A percentile compares a stretch with the other conserved stretches of the same genome.
These are phyloP conservation scores for Puntigrus tetrazona DNA, from an alignment of 2,113 vertebrate genomes.

Conservation along the genomic window DNA sequence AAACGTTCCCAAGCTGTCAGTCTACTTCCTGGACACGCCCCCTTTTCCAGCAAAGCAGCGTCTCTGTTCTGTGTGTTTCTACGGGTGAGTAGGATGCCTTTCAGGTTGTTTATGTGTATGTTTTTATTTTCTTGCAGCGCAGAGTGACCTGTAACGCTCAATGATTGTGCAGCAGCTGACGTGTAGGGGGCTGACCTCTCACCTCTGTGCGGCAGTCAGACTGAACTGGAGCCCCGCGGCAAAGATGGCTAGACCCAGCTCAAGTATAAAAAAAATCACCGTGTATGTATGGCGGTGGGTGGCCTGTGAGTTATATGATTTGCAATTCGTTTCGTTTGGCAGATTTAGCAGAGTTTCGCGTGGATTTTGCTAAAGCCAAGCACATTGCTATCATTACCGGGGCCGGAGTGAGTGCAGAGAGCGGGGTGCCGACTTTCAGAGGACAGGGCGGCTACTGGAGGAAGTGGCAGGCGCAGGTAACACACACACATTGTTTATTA, in stretches of 20 bases:
- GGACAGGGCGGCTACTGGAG: constrained; percentile 94
- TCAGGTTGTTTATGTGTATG: not conserved
- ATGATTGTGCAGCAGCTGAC: constrained; percentile 67
- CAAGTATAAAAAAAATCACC: constrained; percentile 67
- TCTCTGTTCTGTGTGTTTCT: not conserved
- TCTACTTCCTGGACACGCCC: not conserved
- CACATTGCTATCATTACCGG: constrained; percentile 89
- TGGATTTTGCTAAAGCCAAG: constrained; percentile 86
- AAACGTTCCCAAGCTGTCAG: not conserved
- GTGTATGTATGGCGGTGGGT: not conserved
- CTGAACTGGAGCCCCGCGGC: not conserved
- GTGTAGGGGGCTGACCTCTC: constrained; percentile 51
- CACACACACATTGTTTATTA: not conserved
- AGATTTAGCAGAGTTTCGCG: constrained; percentile 88
- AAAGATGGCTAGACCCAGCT: constrained; percentile 74
- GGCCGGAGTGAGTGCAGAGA: constrained; percentile 93
- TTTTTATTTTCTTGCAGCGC: constrained; percentile 23
- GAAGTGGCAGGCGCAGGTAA: constrained; percentile 92
- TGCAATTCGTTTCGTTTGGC: not conserved
- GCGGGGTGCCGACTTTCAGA: constrained; percentile 93
- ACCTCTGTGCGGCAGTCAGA: constrained; percentile 54
- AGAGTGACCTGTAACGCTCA: constrained; percentile 33
- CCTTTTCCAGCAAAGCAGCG: not conserved
- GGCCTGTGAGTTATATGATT: not conserved
- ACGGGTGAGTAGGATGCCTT: constrained; percentile 17